Base-by-base conservation (phyloP, 1,140 invertebrate genomes). In the Apis dorsata region DNA sequence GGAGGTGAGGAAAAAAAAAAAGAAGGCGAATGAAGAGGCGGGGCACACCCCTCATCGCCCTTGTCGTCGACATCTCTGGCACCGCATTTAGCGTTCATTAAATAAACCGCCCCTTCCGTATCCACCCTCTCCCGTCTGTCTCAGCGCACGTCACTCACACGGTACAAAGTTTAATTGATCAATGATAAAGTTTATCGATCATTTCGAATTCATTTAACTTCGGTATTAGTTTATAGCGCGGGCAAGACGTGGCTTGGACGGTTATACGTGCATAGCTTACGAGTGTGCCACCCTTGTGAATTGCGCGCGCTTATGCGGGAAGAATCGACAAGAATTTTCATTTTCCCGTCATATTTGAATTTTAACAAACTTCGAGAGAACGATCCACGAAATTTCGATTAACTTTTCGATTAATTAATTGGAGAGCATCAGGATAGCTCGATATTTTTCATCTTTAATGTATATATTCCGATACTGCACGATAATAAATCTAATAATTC, bases 111-210 rank as follows among this genome's bases (percentile, higher is more conserved):
- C 91, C 91, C 90, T 83, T 90, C 85, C 88, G 63, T 80, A 74
- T 84, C 66, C 81, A 79, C 83, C 76, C 88, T 80, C 88, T 79
- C 72, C 75, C 85, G 87, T 84, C 85, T 87, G 88, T 91, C 90
- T 90, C 90, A 81, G 88, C 89, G 77, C 88, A 88, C 91, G 93
- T 94, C 93, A 94, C 92, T 94, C 93, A 94, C 93, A 94, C 93
- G 93, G 91, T 91, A 90, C 91, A 93, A 94, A 94, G 91, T 94
- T 94, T 94, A 94, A 94, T 94, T 94, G 93, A 94, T 94, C 93
- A 94, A 94, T 94, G 93, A 94, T 94, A 94, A 94, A 94, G 88
- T 94, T 94, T 94, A 94, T 94, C 93, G 92, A 94, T 94, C 93
- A 94, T 94, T 94, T 94, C 92, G 90, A 94, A 93, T 94, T 94